Percentiles rank a stretch among this genome's conserved stretches.
Evolutionary conservation across 2,113 vertebrate genomes (phyloP).

Genomic region (Aldabrachelys gigantea): DNA sequence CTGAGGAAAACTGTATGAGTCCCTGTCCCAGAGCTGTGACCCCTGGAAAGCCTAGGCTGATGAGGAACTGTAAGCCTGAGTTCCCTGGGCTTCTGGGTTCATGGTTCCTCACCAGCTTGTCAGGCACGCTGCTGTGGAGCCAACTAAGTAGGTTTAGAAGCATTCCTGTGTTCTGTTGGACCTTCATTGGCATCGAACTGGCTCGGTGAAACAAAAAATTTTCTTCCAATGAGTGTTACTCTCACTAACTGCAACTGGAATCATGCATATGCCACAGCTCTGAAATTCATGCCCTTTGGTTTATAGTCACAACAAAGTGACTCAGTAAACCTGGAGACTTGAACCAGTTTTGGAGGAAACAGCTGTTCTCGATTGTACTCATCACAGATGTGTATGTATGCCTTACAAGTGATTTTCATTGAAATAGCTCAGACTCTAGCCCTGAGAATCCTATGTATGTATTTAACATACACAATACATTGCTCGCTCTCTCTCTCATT

Average conservation of each 20-base stretch:
- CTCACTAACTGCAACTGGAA: no score
- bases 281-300: neutral
- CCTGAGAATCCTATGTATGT: neutral
- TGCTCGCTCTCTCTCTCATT: neutral
- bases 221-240: no score
- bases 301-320: neutral
- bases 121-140: no score
- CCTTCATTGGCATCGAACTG: neutral
- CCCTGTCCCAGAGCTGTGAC: accelerated
- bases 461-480: neutral
- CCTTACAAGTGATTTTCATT: neutral
- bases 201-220: no score
- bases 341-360: slow-evolving; percentile 12
- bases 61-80: neutral
- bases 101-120: neutral
- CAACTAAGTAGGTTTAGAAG: neutral
- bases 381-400: neutral
- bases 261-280: neutral
- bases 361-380: slow-evolving; percentile 16
- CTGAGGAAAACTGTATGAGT: neutral
- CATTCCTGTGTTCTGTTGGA: neutral
- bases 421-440: neutral
- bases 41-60: accelerated
- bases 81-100: accelerated
- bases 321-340: neutral